phyloP scores from a whole-genome alignment of 1,140 invertebrate species.

The Cheumatopsyche charites region DNA sequence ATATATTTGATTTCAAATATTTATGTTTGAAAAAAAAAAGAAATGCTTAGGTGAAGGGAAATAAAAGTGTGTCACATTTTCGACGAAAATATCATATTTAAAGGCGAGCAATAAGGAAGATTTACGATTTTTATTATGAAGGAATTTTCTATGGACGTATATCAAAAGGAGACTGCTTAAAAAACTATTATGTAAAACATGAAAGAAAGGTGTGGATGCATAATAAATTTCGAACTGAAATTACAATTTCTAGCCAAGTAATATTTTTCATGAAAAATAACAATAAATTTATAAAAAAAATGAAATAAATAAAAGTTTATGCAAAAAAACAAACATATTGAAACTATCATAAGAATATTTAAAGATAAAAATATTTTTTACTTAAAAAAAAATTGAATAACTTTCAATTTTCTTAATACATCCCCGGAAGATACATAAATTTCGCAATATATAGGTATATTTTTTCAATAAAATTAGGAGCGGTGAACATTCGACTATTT shows the following conservation, averaged over 20 bases:
- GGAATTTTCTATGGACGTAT: conserved; percentile 8
- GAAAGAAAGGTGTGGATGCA: conserved; percentile 1
- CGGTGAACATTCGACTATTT: neutral
- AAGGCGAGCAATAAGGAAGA: conserved; percentile 6
- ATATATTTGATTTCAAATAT: too few species aligned
- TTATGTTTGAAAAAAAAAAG: too few species aligned
- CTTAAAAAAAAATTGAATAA: too few species aligned
- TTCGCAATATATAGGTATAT: too few species aligned
- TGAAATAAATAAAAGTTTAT: neutral
- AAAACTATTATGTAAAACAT: conserved; percentile 23
- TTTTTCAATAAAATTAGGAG: conserved; percentile 9
- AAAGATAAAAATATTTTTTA: too few species aligned
- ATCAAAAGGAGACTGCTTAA: conserved; percentile 7
- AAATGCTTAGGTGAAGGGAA: too few species aligned
- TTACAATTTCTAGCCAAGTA: too few species aligned
- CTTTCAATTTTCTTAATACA: too few species aligned
- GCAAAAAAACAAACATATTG: neutral
- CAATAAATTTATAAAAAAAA: neutral
- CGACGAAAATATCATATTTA: neutral
- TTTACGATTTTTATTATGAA: conserved; percentile 6
- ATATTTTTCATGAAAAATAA: too few species aligned
- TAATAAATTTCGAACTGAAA: conserved; percentile 7
- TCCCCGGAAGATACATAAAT: too few species aligned
- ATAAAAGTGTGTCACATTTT: too few species aligned
- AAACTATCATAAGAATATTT: too few species aligned